These are phyloP conservation scores for Ricordea florida DNA, from an alignment of 92 coral and sea anemone species.

Conservation along the genomic window DNA sequence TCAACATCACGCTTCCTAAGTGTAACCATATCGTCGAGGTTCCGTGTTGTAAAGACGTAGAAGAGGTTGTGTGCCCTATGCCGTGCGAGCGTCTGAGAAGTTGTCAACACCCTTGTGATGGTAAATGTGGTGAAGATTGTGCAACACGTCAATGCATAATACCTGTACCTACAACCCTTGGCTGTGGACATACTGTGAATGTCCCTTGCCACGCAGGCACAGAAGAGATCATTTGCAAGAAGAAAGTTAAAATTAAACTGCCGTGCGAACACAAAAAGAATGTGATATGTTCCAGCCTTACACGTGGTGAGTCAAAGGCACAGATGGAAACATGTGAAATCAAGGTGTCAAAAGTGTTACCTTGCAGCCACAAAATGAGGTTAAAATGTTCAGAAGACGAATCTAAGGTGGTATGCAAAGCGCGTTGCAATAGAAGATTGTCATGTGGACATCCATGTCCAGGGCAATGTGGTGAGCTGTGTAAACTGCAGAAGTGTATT, in stretches of 20 bases:
- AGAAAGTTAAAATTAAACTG: not conserved
- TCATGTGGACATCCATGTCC: slow-evolving; percentile 66
- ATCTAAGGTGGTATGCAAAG: slow-evolving; percentile 4
- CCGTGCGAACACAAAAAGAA: slow-evolving; percentile 15
- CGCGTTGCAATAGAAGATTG: slow-evolving; percentile 10
- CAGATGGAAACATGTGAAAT: not conserved
- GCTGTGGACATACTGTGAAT: slow-evolving; percentile 55
- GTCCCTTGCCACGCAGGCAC: not conserved
- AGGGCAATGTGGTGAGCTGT: slow-evolving; percentile 5
- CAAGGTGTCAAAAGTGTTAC: not conserved
- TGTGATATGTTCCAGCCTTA: slow-evolving; percentile 10
- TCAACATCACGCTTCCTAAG: slow-evolving; percentile 26
- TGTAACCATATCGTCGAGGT: slow-evolving; percentile 49
- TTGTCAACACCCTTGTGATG: slow-evolving; percentile 48
- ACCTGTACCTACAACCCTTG: slow-evolving; percentile 13
- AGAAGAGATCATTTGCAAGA: not conserved
- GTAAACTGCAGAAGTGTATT: not conserved
- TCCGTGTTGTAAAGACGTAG: slow-evolving; percentile 25
- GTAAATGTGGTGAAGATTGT: slow-evolving; percentile 7
- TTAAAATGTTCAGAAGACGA: slow-evolving; percentile 43
- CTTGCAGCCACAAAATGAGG: slow-evolving; percentile 58
- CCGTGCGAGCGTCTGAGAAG: slow-evolving; percentile 31
- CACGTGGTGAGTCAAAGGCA: not conserved
- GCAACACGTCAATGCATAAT: slow-evolving; percentile 10
- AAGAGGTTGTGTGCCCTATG: slow-evolving; percentile 3